Evolutionary conservation across 2,888 invertebrate species (phyloP).

Genomic region (Hyppa rectilinea): DNA sequence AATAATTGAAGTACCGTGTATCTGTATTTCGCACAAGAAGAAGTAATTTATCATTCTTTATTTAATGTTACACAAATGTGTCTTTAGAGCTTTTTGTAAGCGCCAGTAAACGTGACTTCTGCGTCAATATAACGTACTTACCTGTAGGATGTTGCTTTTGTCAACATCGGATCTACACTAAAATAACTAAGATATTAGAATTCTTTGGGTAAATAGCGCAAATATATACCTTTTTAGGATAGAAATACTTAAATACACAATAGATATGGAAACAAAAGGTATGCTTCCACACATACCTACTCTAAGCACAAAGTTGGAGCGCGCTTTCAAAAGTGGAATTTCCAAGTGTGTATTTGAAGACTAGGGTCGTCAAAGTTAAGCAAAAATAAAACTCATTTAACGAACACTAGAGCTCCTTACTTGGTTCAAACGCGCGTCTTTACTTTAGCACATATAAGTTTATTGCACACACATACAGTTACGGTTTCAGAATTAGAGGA

Average conservation of each 20-base stretch:
- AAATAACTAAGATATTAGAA: constrained; percentile 31
- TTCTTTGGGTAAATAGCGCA: constrained; percentile 8
- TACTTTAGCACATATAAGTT: constrained; percentile 59
- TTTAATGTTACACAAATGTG: constrained; percentile 28
- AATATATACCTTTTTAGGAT: constrained; percentile 10
- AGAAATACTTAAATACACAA: constrained; percentile 40
- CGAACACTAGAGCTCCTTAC: constrained; percentile 33
- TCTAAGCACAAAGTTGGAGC: constrained; percentile 20
- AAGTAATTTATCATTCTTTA: constrained; percentile 5
- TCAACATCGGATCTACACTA: constrained; percentile 3
- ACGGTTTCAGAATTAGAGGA: constrained; percentile 61
- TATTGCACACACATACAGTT: constrained; percentile 51
- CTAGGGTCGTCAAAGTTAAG: constrained; percentile 51
- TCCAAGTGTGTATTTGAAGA: constrained; percentile 39
- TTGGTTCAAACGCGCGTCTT: constrained; percentile 56
- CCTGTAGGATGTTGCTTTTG: constrained; percentile 23
- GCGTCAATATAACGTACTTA: constrained; percentile 10
- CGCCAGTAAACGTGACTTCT: constrained; percentile 5
- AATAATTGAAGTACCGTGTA: not conserved
- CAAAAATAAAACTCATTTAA: constrained; percentile 62
- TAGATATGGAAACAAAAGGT: constrained; percentile 44
- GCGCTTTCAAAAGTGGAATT: constrained; percentile 38
- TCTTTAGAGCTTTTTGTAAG: constrained; percentile 36
- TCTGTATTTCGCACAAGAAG: constrained; percentile 5
- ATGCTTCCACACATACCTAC: constrained; percentile 20